Evolutionary conservation across 1,140 invertebrate genomes (phyloP).

Genomic region (Cydia amplana): DNA sequence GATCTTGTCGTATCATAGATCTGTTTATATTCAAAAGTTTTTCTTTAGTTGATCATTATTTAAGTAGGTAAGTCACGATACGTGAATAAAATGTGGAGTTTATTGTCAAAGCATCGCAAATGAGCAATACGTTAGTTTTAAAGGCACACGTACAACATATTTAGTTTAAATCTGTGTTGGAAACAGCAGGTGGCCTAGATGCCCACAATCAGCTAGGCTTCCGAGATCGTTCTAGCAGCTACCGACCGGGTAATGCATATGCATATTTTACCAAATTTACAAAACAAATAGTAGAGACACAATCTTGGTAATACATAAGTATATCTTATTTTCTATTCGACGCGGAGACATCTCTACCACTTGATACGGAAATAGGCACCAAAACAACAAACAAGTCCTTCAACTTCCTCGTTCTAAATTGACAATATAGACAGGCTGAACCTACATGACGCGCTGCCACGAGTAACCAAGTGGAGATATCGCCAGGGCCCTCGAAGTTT

Average conservation of each 20-base stretch:
- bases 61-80: constrained; percentile 19
- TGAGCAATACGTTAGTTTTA: neutral
- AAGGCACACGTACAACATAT: neutral
- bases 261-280: neutral
- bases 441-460: constrained; percentile 25
- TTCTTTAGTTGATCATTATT: constrained; percentile 12
- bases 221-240: no score
- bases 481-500: constrained; percentile 42
- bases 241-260: no score
- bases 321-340: neutral
- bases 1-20: neutral
- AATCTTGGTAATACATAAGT: neutral
- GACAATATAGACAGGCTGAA: constrained; percentile 22
- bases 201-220: no score
- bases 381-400: constrained; percentile 10
- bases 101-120: neutral
- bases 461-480: constrained; percentile 51
- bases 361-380: constrained; percentile 16
- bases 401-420: constrained; percentile 23
- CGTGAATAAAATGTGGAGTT: constrained; percentile 13
- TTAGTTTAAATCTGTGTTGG: no score
- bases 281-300: neutral
- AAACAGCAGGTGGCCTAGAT: no score
- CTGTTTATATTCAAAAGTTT: constrained; percentile 27
- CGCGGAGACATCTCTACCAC: constrained; percentile 20